These are phyloP conservation scores for Tiliacea citrago DNA, from an alignment of 2,888 invertebrate genomes.

Conservation along the genomic window DNA sequence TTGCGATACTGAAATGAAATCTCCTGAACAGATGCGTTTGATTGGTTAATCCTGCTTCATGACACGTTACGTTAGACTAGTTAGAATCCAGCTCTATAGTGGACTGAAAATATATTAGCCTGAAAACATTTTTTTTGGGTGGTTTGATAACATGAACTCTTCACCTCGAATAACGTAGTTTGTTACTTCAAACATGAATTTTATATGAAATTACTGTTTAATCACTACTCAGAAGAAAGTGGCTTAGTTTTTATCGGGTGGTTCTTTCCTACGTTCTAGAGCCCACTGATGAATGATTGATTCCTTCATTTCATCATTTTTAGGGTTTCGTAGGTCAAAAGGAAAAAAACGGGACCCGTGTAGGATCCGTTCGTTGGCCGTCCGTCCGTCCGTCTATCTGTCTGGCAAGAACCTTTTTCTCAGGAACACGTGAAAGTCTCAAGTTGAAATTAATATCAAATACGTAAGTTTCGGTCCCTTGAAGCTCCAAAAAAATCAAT, in stretches of 20 bases:
- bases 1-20: not conserved
- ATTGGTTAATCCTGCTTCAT: not conserved
- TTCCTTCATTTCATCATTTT: not conserved
- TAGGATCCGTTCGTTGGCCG: too few relatives aligned
- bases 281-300: slow-evolving; percentile 17
- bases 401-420: too few relatives aligned
- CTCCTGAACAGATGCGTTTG: not conserved
- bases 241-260: not conserved
- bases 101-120: not conserved
- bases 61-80: not conserved
- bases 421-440: too few relatives aligned
- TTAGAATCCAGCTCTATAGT: not conserved
- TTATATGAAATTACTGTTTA: not conserved
- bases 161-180: not conserved
- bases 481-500: too few relatives aligned
- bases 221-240: not conserved
- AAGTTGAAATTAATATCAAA: too few relatives aligned
- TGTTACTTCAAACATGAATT: not conserved
- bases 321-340: too few relatives aligned
- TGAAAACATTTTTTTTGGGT: not conserved
- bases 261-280: slow-evolving; percentile 11
- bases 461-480: too few relatives aligned
- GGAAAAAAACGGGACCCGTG: too few relatives aligned
- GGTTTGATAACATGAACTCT: not conserved
- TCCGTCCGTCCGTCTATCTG: too few relatives aligned